Conservation (phyloP, 2,797 vertebrate species). For the Arrhamphus sclerolepis region DNA sequence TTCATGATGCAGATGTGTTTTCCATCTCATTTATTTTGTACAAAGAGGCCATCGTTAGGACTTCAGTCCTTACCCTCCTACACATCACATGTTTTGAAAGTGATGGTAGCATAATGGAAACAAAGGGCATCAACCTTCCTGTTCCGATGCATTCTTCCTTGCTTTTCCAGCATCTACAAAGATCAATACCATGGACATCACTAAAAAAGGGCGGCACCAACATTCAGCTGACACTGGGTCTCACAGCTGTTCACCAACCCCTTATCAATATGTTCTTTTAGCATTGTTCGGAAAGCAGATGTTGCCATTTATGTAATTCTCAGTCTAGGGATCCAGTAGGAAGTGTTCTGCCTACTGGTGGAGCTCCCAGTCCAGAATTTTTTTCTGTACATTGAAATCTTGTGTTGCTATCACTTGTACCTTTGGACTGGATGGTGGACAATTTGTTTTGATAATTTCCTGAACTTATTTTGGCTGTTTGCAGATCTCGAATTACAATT, state of each 20-base stretch:
- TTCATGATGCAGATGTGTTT: too few species aligned
- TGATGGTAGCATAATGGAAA: conserved; percentile 34
- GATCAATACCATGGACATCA: conserved; percentile 62
- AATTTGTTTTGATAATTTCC: too few species aligned
- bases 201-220: conserved; percentile 55
- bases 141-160: conserved; percentile 18
- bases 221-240: conserved; percentile 16
- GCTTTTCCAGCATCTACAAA: conserved; percentile 28
- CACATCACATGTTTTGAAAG: conserved; percentile 25
- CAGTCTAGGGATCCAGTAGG: conserved; percentile 7
- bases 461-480: too few species aligned
- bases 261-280: conserved; percentile 44
- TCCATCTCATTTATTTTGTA: too few species aligned
- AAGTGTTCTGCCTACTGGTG: background rate
- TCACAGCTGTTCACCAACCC: conserved; percentile 29
- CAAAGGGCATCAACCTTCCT: conserved; percentile 15
- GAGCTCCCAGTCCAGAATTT: background rate
- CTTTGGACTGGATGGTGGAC: background rate
- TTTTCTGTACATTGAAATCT: background rate
- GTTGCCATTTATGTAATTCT: conserved; percentile 14
- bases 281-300: conserved; percentile 16
- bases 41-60: background rate
- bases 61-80: conserved; percentile 10
- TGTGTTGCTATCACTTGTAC: background rate
- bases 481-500: too few species aligned